Evolutionary conservation across 1,140 invertebrate genomes (phyloP).

Genomic region (Cydia fagiglandana): DNA sequence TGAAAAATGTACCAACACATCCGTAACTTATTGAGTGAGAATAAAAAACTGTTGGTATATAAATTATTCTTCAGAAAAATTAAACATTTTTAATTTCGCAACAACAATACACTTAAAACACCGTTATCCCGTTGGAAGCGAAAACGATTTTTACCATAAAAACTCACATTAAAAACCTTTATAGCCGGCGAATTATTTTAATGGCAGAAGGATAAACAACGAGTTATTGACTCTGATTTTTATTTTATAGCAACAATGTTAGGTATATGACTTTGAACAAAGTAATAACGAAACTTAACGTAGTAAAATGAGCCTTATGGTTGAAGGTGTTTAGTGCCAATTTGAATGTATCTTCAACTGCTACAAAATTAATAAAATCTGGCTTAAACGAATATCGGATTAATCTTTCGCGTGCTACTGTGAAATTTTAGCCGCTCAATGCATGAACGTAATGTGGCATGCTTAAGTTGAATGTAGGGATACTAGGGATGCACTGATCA

Average conservation of each 20-base stretch:
- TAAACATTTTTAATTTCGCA: neutral
- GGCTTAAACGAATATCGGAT: too few species aligned
- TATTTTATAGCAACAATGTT: constrained; percentile 29
- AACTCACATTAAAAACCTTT: constrained; percentile 28
- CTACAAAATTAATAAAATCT: too few species aligned
- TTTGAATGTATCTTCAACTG: constrained; percentile 39
- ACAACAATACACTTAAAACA: neutral
- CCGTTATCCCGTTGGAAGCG: constrained; percentile 6
- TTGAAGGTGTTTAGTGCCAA: neutral
- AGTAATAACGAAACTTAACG: neutral
- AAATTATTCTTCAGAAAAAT: neutral
- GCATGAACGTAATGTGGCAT: too few species aligned
- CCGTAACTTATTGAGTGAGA: too few species aligned
- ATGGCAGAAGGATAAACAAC: constrained; percentile 24
- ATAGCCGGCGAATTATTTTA: constrained; percentile 29
- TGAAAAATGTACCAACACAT: too few species aligned
- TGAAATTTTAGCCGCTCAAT: too few species aligned
- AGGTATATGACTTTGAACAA: neutral
- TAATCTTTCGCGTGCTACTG: too few species aligned
- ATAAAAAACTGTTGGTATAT: too few species aligned
- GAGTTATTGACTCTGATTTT: constrained; percentile 21
- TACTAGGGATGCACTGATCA: too few species aligned
- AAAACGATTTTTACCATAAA: constrained; percentile 21
- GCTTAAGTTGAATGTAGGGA: too few species aligned
- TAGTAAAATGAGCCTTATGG: neutral